Conservation (phyloP, 1,140 invertebrate species). For the Rhizoglyphus robini region DNA sequence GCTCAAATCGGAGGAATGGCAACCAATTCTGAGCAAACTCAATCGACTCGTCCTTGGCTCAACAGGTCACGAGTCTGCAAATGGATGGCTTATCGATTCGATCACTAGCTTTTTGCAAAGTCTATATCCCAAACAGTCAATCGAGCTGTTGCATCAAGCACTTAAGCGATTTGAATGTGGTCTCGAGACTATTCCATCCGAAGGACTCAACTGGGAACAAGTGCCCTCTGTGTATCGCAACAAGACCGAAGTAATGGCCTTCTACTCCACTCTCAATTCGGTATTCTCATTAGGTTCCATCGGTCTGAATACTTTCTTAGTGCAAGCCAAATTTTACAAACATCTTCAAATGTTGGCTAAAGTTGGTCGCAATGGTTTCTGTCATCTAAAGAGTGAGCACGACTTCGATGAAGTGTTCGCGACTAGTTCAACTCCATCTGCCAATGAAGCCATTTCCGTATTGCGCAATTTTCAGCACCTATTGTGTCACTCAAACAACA, state of each 20-base stretch:
- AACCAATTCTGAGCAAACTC: slow-evolving; percentile 12
- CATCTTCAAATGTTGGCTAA: not conserved
- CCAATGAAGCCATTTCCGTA: not conserved
- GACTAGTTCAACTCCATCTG: not conserved
- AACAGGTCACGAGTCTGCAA: not conserved
- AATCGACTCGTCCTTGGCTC: not conserved
- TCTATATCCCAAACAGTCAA: not conserved
- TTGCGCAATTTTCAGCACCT: slow-evolving; percentile 7
- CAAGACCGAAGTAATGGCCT: not conserved
- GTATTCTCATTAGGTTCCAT: not conserved
- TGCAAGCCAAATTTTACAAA: not conserved
- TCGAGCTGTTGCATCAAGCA: not conserved
- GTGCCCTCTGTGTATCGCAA: slow-evolving; percentile 1
- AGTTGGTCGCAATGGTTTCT: not conserved
- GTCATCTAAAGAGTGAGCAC: not conserved
- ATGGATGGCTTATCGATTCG: slow-evolving; percentile 13
- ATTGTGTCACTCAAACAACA: not conserved
- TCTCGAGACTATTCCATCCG: not conserved
- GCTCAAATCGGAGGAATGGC: slow-evolving; percentile 16
- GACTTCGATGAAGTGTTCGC: slow-evolving; percentile 15
- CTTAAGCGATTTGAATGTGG: slow-evolving; percentile 3
- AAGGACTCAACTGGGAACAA: slow-evolving; percentile 11
- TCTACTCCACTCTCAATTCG: slow-evolving; percentile 12
- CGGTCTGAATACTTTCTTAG: slow-evolving; percentile 12
- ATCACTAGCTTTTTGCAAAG: not conserved